Evolutionary conservation across 2,113 vertebrate species (phyloP).

Genomic region (Dipodomys spectabilis): DNA sequence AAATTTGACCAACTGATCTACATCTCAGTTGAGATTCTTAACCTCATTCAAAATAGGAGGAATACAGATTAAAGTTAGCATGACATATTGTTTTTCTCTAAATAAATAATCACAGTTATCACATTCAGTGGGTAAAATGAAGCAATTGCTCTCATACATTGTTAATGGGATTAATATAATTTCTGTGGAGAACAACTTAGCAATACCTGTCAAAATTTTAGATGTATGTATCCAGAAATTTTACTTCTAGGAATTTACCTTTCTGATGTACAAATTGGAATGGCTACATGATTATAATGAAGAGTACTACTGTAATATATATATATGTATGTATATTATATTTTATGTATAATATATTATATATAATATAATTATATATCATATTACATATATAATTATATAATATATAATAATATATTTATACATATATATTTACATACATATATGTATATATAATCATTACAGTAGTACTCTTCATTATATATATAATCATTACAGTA

Average conservation of each 20-base stretch:
- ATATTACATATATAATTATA: no score
- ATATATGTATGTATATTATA: no score
- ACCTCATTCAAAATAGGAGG: neutral
- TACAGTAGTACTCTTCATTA: no score
- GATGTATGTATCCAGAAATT: neutral
- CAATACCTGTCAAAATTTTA: neutral
- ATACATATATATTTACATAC: no score
- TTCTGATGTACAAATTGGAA: neutral
- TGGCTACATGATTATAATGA: neutral
- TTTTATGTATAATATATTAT: no score
- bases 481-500: neutral
- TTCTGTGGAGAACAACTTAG: neutral
- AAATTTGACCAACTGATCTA: neutral
- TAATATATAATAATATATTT: no score
- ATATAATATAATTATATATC: no score
- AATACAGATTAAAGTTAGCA: neutral
- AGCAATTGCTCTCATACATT: neutral
- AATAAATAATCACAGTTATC: slow-evolving; percentile 2
- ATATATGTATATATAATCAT: no score
- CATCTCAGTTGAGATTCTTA: neutral
- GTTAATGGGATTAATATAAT: neutral
- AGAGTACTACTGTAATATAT: no score
- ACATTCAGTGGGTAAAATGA: neutral
- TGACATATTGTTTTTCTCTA: neutral
- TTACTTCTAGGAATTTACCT: neutral